phyloP scores from a whole-genome alignment of 64 coral and sea anemone species.

The Astreopora myriophthalma region DNA sequence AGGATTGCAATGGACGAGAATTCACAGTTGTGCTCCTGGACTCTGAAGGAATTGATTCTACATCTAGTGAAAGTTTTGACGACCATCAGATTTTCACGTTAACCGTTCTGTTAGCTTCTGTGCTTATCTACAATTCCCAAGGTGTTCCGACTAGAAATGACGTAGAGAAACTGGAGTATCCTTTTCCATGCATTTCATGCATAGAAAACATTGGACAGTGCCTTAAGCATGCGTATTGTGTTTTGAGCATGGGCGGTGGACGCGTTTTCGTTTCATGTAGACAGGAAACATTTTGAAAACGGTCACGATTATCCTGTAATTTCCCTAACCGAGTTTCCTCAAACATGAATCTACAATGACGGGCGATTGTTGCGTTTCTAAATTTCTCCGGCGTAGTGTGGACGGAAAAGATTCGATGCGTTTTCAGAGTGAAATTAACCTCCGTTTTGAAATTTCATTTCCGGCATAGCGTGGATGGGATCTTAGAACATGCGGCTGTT shows the following conservation, averaged over 20 bases:
- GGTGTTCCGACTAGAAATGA: constrained; percentile 27
- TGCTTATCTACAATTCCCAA: constrained; percentile 54
- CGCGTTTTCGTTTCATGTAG: background rate
- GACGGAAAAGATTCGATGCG: no score
- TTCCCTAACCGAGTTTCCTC: no score
- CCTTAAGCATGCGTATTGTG: background rate
- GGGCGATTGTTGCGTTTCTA: no score
- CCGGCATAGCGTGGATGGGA: no score
- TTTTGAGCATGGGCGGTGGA: background rate
- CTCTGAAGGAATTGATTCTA: constrained; percentile 54
- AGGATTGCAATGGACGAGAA: constrained; percentile 42
- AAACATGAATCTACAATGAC: no score
- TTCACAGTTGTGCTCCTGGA: constrained; percentile 50
- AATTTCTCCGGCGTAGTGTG: no score
- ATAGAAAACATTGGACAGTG: background rate
- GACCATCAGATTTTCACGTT: constrained; percentile 59
- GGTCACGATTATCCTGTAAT: no score
- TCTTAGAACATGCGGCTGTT: no score
- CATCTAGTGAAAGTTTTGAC: constrained; percentile 1
- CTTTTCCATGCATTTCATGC: constrained; percentile 19
- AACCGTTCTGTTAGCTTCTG: constrained; percentile 52
- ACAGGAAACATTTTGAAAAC: no score
- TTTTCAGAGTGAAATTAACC: no score
- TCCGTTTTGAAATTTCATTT: no score
- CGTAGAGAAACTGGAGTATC: constrained; percentile 59